Evolutionary conservation across 2,888 invertebrate genomes (phyloP).

Genomic region (Lapara coniferarum): DNA sequence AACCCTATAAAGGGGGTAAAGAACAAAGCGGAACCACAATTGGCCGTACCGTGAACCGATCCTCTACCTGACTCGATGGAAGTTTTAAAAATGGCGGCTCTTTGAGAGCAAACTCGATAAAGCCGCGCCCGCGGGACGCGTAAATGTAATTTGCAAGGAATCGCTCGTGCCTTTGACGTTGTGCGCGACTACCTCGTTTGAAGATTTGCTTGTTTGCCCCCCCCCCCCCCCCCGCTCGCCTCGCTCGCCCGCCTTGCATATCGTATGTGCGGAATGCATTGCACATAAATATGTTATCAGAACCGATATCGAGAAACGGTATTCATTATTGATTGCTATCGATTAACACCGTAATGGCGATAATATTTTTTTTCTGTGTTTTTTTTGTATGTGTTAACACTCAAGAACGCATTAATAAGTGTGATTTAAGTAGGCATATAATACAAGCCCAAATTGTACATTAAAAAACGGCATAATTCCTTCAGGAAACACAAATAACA

Average conservation of each 20-base stretch:
- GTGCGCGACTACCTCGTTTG: constrained; percentile 60
- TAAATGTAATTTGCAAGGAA: constrained; percentile 79
- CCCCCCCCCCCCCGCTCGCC: too few species aligned
- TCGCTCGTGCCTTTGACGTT: constrained; percentile 79
- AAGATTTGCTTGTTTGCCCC: constrained; percentile 62
- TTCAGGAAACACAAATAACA: constrained; percentile 13
- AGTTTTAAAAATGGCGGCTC: constrained; percentile 81
- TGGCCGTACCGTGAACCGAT: constrained; percentile 62
- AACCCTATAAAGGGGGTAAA: constrained; percentile 76
- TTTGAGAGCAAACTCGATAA: constrained; percentile 80
- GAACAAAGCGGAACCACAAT: constrained; percentile 82
- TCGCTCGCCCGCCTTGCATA: constrained; percentile 1
- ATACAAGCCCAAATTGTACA: not conserved
- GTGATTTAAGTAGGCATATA: not conserved
- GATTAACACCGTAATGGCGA: not conserved
- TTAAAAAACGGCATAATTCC: not conserved
- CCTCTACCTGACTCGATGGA: constrained; percentile 73
- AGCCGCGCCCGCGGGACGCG: constrained; percentile 78
- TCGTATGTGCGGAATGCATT: not conserved
- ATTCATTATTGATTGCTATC: not conserved
- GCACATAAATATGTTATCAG: constrained; percentile 8
- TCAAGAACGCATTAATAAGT: too few species aligned
- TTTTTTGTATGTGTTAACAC: too few species aligned
- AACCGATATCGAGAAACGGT: not conserved
- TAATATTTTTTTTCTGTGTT: too few species aligned